Evolutionary conservation across 2,888 invertebrate species (phyloP).

Genomic region (Sminthurinus aureus): DNA sequence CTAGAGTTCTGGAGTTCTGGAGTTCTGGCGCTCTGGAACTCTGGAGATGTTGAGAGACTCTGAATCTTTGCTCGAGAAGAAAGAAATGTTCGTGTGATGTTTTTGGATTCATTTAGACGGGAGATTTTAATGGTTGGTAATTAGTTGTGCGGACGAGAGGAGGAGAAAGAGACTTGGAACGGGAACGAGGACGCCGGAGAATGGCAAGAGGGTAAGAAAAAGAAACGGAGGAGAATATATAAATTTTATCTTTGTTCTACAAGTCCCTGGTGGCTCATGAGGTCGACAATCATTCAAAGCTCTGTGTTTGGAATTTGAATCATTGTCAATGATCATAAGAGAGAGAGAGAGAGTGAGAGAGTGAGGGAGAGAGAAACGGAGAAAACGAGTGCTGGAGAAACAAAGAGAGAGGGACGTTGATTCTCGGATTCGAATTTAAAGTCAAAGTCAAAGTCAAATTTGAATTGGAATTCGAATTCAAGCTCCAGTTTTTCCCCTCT

Average conservation of each 20-base stretch:
- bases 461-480: no score
- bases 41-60: no score
- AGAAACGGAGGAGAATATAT: background rate
- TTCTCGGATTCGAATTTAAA: no score
- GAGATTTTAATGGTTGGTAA: background rate
- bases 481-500: background rate
- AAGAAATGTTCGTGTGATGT: no score
- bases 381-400: no score
- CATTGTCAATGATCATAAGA: slow-evolving; percentile 20
- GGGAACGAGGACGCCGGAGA: background rate
- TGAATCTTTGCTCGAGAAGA: no score
- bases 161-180: background rate
- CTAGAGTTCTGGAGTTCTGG: no score
- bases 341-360: background rate
- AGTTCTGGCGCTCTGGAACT: no score
- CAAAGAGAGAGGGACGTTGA: no score
- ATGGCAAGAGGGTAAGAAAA: background rate
- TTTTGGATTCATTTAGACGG: background rate
- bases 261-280: slow-evolving; percentile 4
- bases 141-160: background rate
- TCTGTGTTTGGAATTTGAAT: slow-evolving; percentile 28
- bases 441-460: no score
- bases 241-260: slow-evolving; percentile 5
- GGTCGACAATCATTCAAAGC: slow-evolving; percentile 26
- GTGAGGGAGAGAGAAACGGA: no score